Evolutionary conservation across 2,888 invertebrate species (phyloP), one percentile per base, ranked within the genome.

Genomic region (Cynaeus angustus): DNA sequence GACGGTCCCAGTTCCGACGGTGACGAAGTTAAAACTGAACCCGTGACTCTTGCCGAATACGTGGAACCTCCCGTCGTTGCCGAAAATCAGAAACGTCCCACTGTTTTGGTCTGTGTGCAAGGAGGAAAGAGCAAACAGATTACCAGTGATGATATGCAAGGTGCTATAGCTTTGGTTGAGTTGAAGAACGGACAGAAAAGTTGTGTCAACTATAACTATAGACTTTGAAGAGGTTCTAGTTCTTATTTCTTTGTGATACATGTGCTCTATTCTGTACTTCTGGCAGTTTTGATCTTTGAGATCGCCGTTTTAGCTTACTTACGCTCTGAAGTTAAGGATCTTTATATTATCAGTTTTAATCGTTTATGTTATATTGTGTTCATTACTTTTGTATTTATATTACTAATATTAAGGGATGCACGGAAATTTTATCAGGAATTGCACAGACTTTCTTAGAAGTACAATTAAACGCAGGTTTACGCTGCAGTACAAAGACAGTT

Each of bases 81-180:
- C 56, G 86, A 87, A 68, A 88, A 88, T 68, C 71, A 86, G 69
- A 85, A 84, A 45, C 85, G 89, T 72, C 89, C 89, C 0, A 88
- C 88, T 1, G 89, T 89, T 21, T 75, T 89, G 13, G 88, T 88
- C 79, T 83, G 87, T 46, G 79, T 83, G 5, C 83, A 83, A 70
- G 86, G 86, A 37, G 85, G 86, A 41, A 80, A 81, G 59, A 81
- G 79, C 59, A 80, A 81, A 71, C 80, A 82, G 65, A 81, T 84
- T 61, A 81, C 83, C 0, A 80, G 79, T 69, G 83, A 85, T 79
- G 80, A 89, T 76, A 88, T 89, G 86, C 84, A 89, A 72, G 89
- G 89, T 14, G 90, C 90, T 38, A 85, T 90, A 79, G 90, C 90
- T 38, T 82, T 90, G 13, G 89, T 90, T 81, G 88, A 90, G 80